Percentiles rank a stretch among this genome's conserved stretches.
Conservation (phyloP, 2,888 invertebrate species). For the Aradus depressus region DNA sequence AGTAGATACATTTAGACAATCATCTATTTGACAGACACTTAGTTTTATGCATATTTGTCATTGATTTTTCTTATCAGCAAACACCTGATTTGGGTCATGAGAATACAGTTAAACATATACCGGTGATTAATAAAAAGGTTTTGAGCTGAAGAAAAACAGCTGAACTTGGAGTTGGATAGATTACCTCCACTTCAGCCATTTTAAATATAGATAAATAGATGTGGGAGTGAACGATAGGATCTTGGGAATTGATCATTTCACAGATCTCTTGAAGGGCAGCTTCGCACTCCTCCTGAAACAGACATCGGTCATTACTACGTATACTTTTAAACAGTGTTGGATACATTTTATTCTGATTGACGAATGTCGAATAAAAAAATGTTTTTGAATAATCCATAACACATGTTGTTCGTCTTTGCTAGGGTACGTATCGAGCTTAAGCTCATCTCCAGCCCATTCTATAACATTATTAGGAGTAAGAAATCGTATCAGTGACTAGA, state of each 20-base stretch:
- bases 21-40: not conserved
- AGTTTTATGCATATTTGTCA: no score
- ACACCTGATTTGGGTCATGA: slow-evolving; percentile 22
- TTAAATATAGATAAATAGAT: slow-evolving; percentile 80
- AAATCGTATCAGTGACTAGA: no score
- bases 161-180: slow-evolving; percentile 29
- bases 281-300: slow-evolving; percentile 70
- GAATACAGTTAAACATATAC: slow-evolving; percentile 1
- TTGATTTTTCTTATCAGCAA: not conserved
- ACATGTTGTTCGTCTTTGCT: no score
- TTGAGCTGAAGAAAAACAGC: slow-evolving; percentile 14
- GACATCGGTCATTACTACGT: no score
- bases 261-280: slow-evolving; percentile 68
- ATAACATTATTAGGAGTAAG: no score
- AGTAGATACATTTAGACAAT: not conserved
- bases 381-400: no score
- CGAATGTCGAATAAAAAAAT: no score
- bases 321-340: no score
- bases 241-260: slow-evolving; percentile 71
- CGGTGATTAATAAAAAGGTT: slow-evolving; percentile 2
- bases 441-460: no score
- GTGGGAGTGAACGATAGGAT: slow-evolving; percentile 76
- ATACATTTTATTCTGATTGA: no score
- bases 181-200: slow-evolving; percentile 82
- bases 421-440: no score